A percentile compares a stretch with the other conserved stretches of the same genome.
Conservation (phyloP, 2,113 vertebrate species). For the Turnix velox region DNA sequence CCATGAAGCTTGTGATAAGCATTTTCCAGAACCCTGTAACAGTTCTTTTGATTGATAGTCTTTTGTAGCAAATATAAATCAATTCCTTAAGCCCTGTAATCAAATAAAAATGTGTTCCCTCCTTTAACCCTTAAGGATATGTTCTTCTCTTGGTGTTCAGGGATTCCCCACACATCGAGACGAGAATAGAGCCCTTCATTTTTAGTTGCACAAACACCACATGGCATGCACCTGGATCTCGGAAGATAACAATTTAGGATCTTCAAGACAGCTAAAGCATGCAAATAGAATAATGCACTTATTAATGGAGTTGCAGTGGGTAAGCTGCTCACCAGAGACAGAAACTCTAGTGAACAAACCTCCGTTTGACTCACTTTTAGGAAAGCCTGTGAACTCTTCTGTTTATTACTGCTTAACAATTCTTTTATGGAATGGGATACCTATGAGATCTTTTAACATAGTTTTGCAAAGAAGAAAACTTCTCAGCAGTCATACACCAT, state of each 20-base stretch:
- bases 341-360: constrained; percentile 57
- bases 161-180: constrained; percentile 71
- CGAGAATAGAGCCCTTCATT: constrained; percentile 68
- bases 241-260: constrained; percentile 68
- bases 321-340: constrained; percentile 62
- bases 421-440: constrained; percentile 45
- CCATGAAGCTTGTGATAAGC: neutral
- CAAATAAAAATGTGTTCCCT: constrained; percentile 71
- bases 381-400: constrained; percentile 51
- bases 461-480: constrained; percentile 55
- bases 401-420: constrained; percentile 12
- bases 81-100: constrained; percentile 61
- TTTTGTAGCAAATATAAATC: constrained; percentile 59
- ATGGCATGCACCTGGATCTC: constrained; percentile 65
- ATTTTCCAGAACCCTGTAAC: neutral
- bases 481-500: constrained; percentile 4
- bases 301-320: constrained; percentile 55
- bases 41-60: constrained; percentile 31
- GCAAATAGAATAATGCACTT: constrained; percentile 62
- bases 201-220: constrained; percentile 70
- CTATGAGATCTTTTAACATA: constrained; percentile 33
- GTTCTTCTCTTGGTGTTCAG: constrained; percentile 74
- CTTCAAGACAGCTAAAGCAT: constrained; percentile 69
- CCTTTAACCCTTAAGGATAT: constrained; percentile 73
- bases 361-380: constrained; percentile 57